These are phyloP conservation scores for Holothuria scabra DNA, from an alignment of 53 echinoderm and acorn worm genomes.

Conservation along the genomic window DNA sequence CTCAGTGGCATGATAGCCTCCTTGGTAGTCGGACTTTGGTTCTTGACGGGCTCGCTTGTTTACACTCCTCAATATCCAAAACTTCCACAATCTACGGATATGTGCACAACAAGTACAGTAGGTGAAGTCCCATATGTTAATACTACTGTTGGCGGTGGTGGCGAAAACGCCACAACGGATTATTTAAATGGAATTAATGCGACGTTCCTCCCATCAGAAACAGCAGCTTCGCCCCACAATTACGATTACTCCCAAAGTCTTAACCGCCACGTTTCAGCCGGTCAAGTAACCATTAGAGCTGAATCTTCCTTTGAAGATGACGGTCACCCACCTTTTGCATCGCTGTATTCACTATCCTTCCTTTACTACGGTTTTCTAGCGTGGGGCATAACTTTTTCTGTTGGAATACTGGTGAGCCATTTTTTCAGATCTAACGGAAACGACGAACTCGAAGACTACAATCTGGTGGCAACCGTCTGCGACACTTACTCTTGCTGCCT, in stretches of 20 bases:
- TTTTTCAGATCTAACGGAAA: background rate
- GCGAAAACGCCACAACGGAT: too few relatives aligned
- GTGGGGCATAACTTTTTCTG: background rate
- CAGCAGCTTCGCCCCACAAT: too few relatives aligned
- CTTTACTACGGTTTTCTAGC: slow-evolving; percentile 39
- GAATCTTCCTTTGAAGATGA: background rate
- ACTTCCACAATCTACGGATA: slow-evolving; percentile 1
- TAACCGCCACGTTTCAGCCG: too few relatives aligned
- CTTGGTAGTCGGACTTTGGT: slow-evolving; percentile 12
- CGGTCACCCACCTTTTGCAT: slow-evolving; percentile 16
- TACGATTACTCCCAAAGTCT: too few relatives aligned
- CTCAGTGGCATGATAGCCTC: slow-evolving; percentile 30
- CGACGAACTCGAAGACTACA: background rate
- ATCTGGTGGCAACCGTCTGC: slow-evolving; percentile 5
- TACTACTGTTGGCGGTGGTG: too few relatives aligned
- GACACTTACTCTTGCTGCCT: slow-evolving; percentile 38
- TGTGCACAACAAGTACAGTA: background rate
- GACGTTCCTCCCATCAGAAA: too few relatives aligned
- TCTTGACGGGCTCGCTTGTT: slow-evolving; percentile 4
- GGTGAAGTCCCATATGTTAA: too few relatives aligned
- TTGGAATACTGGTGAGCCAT: slow-evolving; percentile 18
- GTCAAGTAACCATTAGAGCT: background rate
- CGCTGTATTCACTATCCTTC: slow-evolving; percentile 24
- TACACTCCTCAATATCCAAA: slow-evolving; percentile 4
- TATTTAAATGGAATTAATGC: too few relatives aligned